A percentile compares a stretch with the other conserved stretches of the same genome.
Evolutionary conservation across 2,888 invertebrate genomes (phyloP).

Genomic region (Apoda limacodes): DNA sequence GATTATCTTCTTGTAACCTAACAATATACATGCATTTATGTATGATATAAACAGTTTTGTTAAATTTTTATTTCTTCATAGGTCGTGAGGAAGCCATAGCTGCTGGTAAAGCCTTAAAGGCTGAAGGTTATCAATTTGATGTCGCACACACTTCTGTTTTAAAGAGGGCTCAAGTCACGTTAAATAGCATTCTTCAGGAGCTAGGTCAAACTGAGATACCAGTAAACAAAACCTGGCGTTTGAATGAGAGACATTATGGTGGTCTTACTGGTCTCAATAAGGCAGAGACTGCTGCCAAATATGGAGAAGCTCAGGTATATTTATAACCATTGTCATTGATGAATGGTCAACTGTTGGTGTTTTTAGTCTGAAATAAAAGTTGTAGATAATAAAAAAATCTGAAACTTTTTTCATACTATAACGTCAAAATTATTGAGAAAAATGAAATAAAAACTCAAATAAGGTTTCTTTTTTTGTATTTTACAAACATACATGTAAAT

Average conservation of each 20-base stretch:
- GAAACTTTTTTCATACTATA: neutral
- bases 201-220: conserved; percentile 76
- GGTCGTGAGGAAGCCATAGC: conserved; percentile 76
- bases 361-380: conserved; percentile 1
- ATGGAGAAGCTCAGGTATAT: conserved; percentile 82
- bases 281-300: conserved; percentile 85
- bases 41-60: conserved; percentile 1
- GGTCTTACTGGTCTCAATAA: conserved; percentile 88
- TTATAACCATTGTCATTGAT: neutral
- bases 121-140: conserved; percentile 79
- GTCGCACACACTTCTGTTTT: conserved; percentile 84
- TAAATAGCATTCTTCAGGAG: conserved; percentile 75
- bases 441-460: too few relatives aligned
- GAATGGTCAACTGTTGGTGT: neutral
- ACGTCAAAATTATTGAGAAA: neutral
- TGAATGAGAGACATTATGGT: conserved; percentile 91
- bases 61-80: conserved; percentile 23
- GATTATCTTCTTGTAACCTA: conserved; percentile 15
- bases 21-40: neutral
- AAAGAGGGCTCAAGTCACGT: conserved; percentile 81
- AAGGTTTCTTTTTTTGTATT: too few relatives aligned
- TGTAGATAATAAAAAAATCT: too few relatives aligned
- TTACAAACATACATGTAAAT: too few relatives aligned
- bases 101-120: conserved; percentile 80
- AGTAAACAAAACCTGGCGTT: conserved; percentile 80